These are phyloP conservation scores for Ammodytes marinus DNA, from an alignment of 2,113 vertebrate species.

Conservation along the genomic window DNA sequence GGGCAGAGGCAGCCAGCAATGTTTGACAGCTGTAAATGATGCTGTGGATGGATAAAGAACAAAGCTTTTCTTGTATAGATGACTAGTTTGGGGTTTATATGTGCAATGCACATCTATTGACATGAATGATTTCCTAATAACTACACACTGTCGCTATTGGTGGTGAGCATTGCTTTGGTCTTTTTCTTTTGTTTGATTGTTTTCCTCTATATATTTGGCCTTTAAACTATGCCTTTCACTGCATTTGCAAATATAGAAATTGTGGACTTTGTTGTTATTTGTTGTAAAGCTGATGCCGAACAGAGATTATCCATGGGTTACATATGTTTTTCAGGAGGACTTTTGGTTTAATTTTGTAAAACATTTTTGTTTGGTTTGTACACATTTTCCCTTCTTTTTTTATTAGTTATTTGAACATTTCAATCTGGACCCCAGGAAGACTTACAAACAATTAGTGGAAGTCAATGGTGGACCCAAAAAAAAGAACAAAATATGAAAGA, in stretches of 20 bases:
- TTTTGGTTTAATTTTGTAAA: background rate
- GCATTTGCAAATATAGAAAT: background rate
- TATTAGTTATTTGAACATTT: background rate
- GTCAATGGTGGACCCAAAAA: background rate
- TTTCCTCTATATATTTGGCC: background rate
- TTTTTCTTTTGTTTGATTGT: background rate
- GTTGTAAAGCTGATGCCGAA: background rate
- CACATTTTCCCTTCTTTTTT: background rate
- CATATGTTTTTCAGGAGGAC: background rate
- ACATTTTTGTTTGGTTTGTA: background rate
- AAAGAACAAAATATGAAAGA: background rate
- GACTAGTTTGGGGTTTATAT: slow-evolving; percentile 8
- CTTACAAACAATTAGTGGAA: background rate
- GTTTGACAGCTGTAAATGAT: slow-evolving; percentile 47
- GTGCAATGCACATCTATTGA: slow-evolving; percentile 6
- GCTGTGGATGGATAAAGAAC: slow-evolving; percentile 5
- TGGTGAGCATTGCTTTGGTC: slow-evolving; percentile 11
- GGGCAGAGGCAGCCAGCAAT: slow-evolving; percentile 1
- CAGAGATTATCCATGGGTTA: background rate
- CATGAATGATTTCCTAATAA: background rate
- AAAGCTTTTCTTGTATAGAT: slow-evolving; percentile 9
- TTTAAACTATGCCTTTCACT: background rate
- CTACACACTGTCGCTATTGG: background rate
- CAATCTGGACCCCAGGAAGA: background rate
- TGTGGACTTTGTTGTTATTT: background rate